Conservation (phyloP, 2,113 vertebrate genomes). For the Megaptera novaeangliae region DNA sequence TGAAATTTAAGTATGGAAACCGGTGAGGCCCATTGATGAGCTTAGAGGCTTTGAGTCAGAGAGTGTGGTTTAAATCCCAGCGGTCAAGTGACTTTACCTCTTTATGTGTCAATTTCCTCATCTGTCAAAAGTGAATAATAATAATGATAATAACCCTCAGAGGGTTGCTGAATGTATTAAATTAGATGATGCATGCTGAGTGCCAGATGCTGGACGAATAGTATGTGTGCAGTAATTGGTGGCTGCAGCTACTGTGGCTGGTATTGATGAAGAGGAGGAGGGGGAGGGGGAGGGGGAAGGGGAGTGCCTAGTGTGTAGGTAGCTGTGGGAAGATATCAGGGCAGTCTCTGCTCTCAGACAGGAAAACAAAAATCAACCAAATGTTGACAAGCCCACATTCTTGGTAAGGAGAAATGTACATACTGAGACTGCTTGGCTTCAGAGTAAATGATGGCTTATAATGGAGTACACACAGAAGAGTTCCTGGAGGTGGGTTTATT, state of each 20-base stretch:
- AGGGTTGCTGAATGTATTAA: neutral
- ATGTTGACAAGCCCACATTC: neutral
- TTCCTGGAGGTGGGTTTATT: neutral
- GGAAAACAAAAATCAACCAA: neutral
- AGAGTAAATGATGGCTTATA: neutral
- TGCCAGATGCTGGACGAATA: accelerated
- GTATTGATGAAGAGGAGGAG: accelerated
- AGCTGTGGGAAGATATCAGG: neutral
- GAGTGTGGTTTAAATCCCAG: neutral
- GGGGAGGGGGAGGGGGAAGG: neutral
- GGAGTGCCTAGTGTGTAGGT: neutral
- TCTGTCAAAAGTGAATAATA: neutral
- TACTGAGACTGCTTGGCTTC: neutral
- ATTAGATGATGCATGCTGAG: neutral
- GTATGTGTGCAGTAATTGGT: accelerated
- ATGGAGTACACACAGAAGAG: neutral
- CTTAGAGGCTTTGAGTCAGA: neutral
- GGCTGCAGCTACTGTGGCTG: neutral
- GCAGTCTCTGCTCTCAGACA: neutral
- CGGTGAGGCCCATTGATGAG: neutral
- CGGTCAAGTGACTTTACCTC: neutral
- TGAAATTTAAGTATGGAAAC: neutral
- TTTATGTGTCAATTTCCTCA: neutral
- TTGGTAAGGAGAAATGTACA: neutral
- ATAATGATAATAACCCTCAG: too few species aligned